Percentiles rank a stretch among this genome's conserved stretches.
These are phyloP conservation scores for Lutjanus campechanus DNA, from an alignment of 2,797 vertebrate species.

Conservation along the genomic window DNA sequence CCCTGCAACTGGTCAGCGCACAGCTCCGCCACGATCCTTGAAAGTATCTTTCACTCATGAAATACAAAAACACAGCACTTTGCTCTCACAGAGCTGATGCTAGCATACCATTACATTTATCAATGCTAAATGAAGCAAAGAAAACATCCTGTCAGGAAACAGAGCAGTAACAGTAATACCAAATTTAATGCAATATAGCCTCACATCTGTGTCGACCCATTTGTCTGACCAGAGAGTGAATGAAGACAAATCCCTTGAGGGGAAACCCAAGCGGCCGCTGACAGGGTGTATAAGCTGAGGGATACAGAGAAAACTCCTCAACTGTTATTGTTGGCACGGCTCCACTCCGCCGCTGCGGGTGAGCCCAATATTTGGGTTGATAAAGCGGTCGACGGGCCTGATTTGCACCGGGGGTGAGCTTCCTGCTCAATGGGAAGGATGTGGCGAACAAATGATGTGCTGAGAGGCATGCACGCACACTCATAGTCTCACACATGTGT, in stretches of 20 bases:
- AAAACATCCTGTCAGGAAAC: slow-evolving; percentile 71
- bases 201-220: slow-evolving; percentile 43
- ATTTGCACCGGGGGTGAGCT: slow-evolving; percentile 59
- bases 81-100: slow-evolving; percentile 43
- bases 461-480: slow-evolving; percentile 44
- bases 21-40: background rate
- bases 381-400: slow-evolving; percentile 58
- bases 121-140: slow-evolving; percentile 61
- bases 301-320: slow-evolving; percentile 62
- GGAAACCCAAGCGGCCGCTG: slow-evolving; percentile 65
- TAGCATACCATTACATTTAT: slow-evolving; percentile 50
- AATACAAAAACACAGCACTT: slow-evolving; percentile 49
- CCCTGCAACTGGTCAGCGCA: slow-evolving; percentile 20
- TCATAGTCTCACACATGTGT: slow-evolving; percentile 20
- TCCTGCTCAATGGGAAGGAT: slow-evolving; percentile 76
- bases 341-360: slow-evolving; percentile 53
- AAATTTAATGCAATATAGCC: slow-evolving; percentile 54
- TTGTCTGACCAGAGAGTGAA: slow-evolving; percentile 57
- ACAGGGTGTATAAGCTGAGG: slow-evolving; percentile 66
- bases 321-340: slow-evolving; percentile 73
- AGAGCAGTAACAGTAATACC: slow-evolving; percentile 58
- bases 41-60: slow-evolving; percentile 47
- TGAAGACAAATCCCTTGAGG: slow-evolving; percentile 63
- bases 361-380: slow-evolving; percentile 68
- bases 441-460: slow-evolving; percentile 69